phyloP scores from a whole-genome alignment of 2,113 vertebrate genomes.

The Cynopterus brachyotis region DNA sequence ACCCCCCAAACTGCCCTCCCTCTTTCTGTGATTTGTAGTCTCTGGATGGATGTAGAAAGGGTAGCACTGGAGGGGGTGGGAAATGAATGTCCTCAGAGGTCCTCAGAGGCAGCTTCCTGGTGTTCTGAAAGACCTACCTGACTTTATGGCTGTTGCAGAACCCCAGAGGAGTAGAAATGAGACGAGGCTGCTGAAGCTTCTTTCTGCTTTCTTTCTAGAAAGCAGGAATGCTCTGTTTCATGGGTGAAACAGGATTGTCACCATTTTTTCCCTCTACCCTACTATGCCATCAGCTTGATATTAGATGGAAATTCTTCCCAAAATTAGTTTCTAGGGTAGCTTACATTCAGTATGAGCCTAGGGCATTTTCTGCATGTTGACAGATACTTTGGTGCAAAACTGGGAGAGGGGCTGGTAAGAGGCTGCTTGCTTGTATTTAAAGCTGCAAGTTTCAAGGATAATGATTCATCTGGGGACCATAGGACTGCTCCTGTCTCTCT shows the following conservation, averaged over 20 bases:
- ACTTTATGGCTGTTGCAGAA: not conserved
- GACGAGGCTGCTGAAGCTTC: not conserved
- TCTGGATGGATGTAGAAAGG: not conserved
- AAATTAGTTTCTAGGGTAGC: not conserved
- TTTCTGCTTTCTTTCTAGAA: not conserved
- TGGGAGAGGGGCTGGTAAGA: not conserved
- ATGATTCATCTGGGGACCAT: not conserved
- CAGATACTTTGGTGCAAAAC: not conserved
- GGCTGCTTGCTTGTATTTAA: not conserved
- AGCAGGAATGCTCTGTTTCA: no score
- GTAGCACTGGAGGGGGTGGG: not conserved
- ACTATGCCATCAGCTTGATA: not conserved
- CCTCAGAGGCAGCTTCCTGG: not conserved
- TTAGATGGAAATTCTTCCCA: not conserved
- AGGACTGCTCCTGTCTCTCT: not conserved
- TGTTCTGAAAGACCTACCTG: not conserved
- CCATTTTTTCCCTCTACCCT: not conserved
- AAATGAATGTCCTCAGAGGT: not conserved
- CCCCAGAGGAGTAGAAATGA: fast-evolving
- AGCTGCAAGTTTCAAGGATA: not conserved
- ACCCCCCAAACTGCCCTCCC: not conserved
- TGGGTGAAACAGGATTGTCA: not conserved
- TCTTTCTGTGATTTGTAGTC: not conserved
- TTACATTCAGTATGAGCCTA: not conserved
- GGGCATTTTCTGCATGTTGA: not conserved